phyloP scores from a whole-genome alignment of 2,797 vertebrate genomes.

The Sphaeramia orbicularis region DNA sequence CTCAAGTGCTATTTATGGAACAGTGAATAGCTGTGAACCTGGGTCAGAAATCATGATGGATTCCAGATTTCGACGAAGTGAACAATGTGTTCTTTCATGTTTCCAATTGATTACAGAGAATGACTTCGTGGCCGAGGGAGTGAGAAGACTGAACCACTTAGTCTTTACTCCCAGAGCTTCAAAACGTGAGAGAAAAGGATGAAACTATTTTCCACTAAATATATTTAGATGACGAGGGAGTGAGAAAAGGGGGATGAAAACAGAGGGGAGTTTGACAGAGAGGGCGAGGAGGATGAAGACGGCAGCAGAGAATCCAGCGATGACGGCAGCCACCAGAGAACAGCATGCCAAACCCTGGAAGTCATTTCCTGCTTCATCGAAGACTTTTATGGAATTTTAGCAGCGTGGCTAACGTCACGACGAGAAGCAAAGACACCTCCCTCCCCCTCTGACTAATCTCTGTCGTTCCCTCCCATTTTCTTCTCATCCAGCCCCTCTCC shows the following conservation, averaged over 20 bases:
- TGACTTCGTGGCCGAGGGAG: slow-evolving; percentile 1
- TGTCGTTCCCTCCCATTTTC: slow-evolving; percentile 44
- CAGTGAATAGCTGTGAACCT: slow-evolving; percentile 40
- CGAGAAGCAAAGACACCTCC: slow-evolving; percentile 26
- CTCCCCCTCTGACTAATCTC: not conserved
- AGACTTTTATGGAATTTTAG: slow-evolving; percentile 89
- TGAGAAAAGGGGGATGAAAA: slow-evolving; percentile 1
- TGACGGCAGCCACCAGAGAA: slow-evolving; percentile 82
- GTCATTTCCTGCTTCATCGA: slow-evolving; percentile 88
- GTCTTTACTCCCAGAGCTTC: not conserved
- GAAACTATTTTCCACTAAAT: slow-evolving; percentile 30
- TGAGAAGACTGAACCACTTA: not conserved
- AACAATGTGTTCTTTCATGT: slow-evolving; percentile 22
- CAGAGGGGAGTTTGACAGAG: slow-evolving; percentile 31
- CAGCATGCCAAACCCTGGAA: slow-evolving; percentile 86
- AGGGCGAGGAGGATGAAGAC: slow-evolving; percentile 41
- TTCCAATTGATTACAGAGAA: slow-evolving; percentile 10
- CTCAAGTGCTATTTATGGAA: slow-evolving; percentile 68
- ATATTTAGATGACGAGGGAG: slow-evolving; percentile 20
- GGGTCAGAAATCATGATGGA: slow-evolving; percentile 25
- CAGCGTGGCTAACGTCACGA: slow-evolving; percentile 68
- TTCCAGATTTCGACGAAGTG: slow-evolving; percentile 7
- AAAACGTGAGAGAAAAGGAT: slow-evolving; percentile 3
- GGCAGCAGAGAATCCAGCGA: slow-evolving; percentile 74
- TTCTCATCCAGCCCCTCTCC: slow-evolving; percentile 27